These are phyloP conservation scores for Bambusicola thoracicus DNA, from an alignment of 2,113 vertebrate genomes.

Conservation along the genomic window DNA sequence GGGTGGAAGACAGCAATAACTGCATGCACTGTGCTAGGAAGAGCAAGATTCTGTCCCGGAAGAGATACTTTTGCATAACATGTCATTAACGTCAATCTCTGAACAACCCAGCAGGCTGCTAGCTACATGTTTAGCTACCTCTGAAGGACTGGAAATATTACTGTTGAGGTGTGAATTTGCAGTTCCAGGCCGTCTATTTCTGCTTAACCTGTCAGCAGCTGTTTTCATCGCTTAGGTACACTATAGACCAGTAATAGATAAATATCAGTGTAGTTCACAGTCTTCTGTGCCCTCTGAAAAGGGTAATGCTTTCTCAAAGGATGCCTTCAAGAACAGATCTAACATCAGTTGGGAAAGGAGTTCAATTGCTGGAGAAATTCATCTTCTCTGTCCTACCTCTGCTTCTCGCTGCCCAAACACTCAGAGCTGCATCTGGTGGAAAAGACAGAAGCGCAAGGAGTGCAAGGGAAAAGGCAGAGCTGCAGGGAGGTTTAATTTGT, in stretches of 20 bases:
- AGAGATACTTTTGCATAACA: conserved; percentile 37
- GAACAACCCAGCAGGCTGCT: neutral
- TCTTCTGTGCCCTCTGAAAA: neutral
- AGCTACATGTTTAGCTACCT: neutral
- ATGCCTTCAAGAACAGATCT: neutral
- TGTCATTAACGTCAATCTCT: neutral
- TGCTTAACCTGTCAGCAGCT: neutral
- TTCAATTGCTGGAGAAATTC: neutral
- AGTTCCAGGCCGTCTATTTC: conserved; percentile 35
- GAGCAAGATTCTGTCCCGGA: conserved; percentile 9
- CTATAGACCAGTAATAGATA: neutral
- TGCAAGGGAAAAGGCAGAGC: neutral
- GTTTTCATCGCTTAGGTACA: neutral
- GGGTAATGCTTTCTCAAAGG: neutral
- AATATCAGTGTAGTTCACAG: neutral
- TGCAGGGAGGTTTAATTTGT: neutral
- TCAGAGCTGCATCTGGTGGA: neutral
- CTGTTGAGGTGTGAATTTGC: conserved; percentile 1
- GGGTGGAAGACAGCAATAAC: neutral
- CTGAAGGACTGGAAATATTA: neutral
- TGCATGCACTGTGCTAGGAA: neutral
- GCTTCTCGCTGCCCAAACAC: neutral
- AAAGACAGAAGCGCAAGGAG: neutral
- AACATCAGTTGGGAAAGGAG: neutral
- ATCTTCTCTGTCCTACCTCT: neutral